phyloP scores from a whole-genome alignment of 1,140 invertebrate genomes.

The Bombus confusus region DNA sequence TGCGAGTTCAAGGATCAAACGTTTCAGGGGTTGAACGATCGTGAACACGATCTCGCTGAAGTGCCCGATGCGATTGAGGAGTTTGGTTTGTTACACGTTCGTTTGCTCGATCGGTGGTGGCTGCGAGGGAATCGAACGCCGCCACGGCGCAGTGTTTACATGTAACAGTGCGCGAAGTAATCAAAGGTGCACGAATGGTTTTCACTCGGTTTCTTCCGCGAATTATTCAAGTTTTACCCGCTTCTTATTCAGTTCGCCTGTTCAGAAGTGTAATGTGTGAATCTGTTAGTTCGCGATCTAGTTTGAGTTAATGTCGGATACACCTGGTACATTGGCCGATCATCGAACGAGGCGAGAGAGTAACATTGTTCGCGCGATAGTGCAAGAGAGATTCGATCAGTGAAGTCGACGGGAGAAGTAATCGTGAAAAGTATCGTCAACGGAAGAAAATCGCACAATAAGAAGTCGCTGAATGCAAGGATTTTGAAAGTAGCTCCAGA shows the following conservation, averaged over 20 bases:
- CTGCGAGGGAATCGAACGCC: not conserved
- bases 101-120: constrained; percentile 22
- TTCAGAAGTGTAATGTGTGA: not conserved
- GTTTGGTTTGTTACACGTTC: not conserved
- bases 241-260: not conserved
- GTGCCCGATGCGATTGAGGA: constrained; percentile 21
- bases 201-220: not conserved
- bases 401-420: not conserved
- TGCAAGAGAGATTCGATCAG: not conserved
- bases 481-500: constrained; percentile 81
- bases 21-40: constrained; percentile 20
- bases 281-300: not conserved
- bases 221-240: not conserved
- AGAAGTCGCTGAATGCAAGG: constrained; percentile 70
- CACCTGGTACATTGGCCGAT: not conserved
- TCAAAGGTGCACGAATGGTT: constrained; percentile 15
- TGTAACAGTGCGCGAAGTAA: constrained; percentile 9
- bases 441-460: constrained; percentile 29
- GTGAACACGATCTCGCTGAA: not conserved
- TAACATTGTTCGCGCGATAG: not conserved
- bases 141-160: constrained; percentile 21
- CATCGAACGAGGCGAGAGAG: not conserved
- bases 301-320: too few species aligned
- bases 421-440: not conserved
- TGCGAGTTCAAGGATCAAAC: not conserved